Base-by-base conservation (phyloP, 2,888 invertebrate species). In the Tricholauxania praeusta region DNA sequence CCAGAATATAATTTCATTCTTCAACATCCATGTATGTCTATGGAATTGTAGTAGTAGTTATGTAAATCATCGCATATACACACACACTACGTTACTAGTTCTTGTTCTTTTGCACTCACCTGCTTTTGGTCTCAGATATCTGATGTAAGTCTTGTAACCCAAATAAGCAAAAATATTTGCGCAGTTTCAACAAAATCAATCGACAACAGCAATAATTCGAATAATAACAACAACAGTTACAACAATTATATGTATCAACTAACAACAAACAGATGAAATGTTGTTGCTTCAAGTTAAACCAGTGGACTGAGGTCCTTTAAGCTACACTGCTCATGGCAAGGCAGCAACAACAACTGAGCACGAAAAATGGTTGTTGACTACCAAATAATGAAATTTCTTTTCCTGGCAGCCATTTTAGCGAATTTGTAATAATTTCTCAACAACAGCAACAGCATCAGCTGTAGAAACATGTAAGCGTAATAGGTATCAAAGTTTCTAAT, bases 161-260 rank as follows among this genome's bases (percentile, higher is more conserved):
- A 84, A 78, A 80, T 82, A 84, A 72, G 82, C 82, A 68, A 85
- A 83, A 84, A 84, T 84, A 80, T 82, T 85, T 81, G 60, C 62
- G 57, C 69, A 60, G 19, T 72, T 75, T 19, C 39, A 71, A 48
- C 72, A 71, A 76, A 57, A 19, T 19, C 57, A 49, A 49, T 10
- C 65, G 60, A 28, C 64, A 55, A 70, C n/a, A n/a, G n/a, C 65
- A 69, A 63, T 6, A 49, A 64, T 22, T 32, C 10, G n/a, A 52
- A 32, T 49, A 32, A 63, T 15, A 32, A 52, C 15, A 66, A 47
- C 48, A 57, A 63, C 53, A 69, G 51, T 28, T 15, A 66, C 28
- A 14, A 65, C 51, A 65, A 53, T 52, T 8, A 39, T 10, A 32
- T 32, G 7, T 32, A 32, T 32, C 3, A 7, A 32, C 7, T 32